Evolutionary conservation across 2,797 vertebrate species (phyloP).

Genomic region (Botia kubotai): DNA sequence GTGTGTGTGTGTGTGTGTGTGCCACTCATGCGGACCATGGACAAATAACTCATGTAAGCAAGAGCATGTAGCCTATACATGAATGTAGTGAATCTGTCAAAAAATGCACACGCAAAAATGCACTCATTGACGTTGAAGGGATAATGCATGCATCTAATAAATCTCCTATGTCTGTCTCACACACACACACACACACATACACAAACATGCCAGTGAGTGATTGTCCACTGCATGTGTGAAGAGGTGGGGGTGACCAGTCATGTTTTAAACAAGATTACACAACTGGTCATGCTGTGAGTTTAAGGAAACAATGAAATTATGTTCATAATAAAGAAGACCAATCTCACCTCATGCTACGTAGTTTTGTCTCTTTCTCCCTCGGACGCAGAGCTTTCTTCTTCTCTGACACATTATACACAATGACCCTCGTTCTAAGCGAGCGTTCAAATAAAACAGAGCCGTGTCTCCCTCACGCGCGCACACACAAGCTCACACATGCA

Average conservation of each 20-base stretch:
- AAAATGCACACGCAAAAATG: constrained; percentile 29
- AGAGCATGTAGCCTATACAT: constrained; percentile 6
- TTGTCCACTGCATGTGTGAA: constrained; percentile 38
- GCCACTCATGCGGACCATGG: constrained; percentile 8
- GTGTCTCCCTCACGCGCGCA: constrained; percentile 28
- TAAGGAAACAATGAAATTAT: constrained; percentile 45
- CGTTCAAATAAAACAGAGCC: constrained; percentile 54
- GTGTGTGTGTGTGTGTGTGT: neutral
- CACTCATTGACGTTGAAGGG: constrained; percentile 25
- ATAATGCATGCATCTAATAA: constrained; percentile 8
- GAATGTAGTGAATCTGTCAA: neutral
- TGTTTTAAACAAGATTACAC: too few relatives aligned
- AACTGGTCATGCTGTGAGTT: constrained; percentile 15
- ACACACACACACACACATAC: constrained; percentile 17
- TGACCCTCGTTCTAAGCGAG: constrained; percentile 62
- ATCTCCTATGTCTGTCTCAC: constrained; percentile 25
- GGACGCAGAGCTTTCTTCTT: constrained; percentile 63
- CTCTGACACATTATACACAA: constrained; percentile 68
- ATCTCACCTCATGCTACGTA: constrained; percentile 77
- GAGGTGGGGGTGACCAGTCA: neutral
- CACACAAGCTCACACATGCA: neutral
- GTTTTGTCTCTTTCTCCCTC: constrained; percentile 45
- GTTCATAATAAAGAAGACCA: constrained; percentile 64
- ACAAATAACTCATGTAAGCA: constrained; percentile 5
- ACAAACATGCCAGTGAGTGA: constrained; percentile 53